A percentile compares a stretch with the other conserved stretches of the same genome.
phyloP scores from a whole-genome alignment of 2,113 vertebrate species.

The Bufo gargarizans region DNA sequence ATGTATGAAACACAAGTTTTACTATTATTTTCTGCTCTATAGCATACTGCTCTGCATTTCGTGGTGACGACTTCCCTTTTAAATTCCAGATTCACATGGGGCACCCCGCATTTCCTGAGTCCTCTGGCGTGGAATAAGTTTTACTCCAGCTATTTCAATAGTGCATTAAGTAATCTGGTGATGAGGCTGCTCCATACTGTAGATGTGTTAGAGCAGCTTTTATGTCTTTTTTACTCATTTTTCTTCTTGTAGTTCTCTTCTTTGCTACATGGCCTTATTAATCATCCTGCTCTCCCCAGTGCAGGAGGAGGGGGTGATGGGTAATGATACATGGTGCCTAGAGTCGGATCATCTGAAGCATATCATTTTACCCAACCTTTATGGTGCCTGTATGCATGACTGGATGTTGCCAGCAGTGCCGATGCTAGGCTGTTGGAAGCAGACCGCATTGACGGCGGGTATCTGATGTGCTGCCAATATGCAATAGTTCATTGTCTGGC shows the following conservation, averaged over 20 bases:
- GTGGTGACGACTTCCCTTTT: too few species aligned
- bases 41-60: too few species aligned
- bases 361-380: neutral
- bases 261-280: neutral
- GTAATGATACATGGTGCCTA: constrained; percentile 10
- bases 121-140: too few species aligned
- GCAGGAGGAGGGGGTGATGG: neutral
- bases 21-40: too few species aligned
- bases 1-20: too few species aligned
- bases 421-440: neutral
- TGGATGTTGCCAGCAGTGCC: neutral
- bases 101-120: too few species aligned
- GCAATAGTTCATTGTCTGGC: neutral
- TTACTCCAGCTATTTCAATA: too few species aligned
- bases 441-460: neutral
- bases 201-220: too few species aligned
- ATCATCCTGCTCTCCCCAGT: neutral
- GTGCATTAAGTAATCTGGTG: too few species aligned
- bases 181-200: too few species aligned
- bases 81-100: too few species aligned
- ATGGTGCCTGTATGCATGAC: neutral
- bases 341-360: neutral
- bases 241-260: neutral
- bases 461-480: neutral
- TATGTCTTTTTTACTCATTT: too few species aligned